phyloP scores from a whole-genome alignment of 1,140 invertebrate genomes.

The Bombus fervidus region DNA sequence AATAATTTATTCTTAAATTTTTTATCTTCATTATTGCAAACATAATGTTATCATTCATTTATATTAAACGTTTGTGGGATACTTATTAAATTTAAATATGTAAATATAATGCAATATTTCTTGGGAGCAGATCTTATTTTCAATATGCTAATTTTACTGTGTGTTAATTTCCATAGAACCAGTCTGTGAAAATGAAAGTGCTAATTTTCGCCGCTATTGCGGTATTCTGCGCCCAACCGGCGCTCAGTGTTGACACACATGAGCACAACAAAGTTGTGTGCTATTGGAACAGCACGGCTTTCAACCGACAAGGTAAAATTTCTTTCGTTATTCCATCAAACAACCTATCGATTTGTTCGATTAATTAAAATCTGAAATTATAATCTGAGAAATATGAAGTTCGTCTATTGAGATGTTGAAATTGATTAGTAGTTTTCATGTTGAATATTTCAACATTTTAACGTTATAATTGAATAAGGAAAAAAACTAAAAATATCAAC shows the following conservation, averaged over 20 bases:
- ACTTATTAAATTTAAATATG: too few species aligned
- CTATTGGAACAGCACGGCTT: conserved; percentile 83
- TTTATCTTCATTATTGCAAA: not conserved
- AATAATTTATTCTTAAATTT: not conserved
- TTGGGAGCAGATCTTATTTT: not conserved
- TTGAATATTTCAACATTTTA: not conserved
- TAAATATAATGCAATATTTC: too few species aligned
- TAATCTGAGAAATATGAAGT: not conserved
- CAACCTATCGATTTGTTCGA: too few species aligned
- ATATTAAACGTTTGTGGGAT: too few species aligned
- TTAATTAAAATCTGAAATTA: not conserved
- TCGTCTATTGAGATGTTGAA: not conserved
- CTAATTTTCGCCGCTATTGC: conserved; percentile 62
- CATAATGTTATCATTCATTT: not conserved
- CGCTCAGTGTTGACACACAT: conserved; percentile 61
- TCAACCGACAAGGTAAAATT: conserved; percentile 78
- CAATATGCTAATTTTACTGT: not conserved
- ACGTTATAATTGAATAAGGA: not conserved
- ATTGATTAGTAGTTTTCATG: not conserved
- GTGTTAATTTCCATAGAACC: conserved; percentile 26
- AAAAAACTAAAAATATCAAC: not conserved
- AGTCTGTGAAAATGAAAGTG: conserved; percentile 65
- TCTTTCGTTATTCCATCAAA: not conserved
- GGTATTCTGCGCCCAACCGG: conserved; percentile 55
- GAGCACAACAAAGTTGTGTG: conserved; percentile 82